Conservation (phyloP, 2,113 vertebrate species). For the Arenaria interpres region DNA sequence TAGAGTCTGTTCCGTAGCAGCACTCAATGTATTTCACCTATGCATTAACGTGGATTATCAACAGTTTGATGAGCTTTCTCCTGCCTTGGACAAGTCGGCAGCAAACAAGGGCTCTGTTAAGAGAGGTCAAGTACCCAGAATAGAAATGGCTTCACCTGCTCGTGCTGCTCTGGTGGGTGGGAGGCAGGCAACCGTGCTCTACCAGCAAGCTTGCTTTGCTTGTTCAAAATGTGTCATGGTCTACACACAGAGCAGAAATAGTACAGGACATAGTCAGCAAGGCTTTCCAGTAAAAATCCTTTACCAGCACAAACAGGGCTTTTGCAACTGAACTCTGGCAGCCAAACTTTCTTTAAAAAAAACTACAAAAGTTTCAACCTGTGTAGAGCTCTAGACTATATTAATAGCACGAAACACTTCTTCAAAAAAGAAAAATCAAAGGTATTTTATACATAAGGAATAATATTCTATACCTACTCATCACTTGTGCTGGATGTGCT, state of each 20-base stretch:
- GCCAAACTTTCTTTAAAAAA: neutral
- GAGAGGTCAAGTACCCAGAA: neutral
- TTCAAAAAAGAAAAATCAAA: neutral
- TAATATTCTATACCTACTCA: neutral
- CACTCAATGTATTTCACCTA: neutral
- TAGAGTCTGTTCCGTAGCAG: neutral
- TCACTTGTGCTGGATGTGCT: neutral
- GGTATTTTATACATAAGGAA: neutral
- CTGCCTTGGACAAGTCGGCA: neutral
- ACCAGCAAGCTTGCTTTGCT: neutral
- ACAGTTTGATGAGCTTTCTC: neutral
- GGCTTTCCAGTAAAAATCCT: neutral
- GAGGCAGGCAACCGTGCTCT: neutral
- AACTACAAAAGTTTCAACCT: neutral
- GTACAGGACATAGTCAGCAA: neutral
- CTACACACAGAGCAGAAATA: neutral
- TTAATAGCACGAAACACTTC: neutral
- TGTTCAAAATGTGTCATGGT: neutral
- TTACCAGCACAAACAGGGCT: neutral
- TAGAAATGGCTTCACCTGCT: neutral
- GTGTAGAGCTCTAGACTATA: neutral
- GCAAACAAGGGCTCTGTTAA: neutral
- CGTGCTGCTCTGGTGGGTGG: fast-evolving
- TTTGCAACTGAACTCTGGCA: neutral
- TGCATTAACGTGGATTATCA: neutral